Percentiles rank a stretch among this genome's conserved stretches.
Conservation (phyloP, 2,113 vertebrate genomes). For the Chloebia gouldiae region DNA sequence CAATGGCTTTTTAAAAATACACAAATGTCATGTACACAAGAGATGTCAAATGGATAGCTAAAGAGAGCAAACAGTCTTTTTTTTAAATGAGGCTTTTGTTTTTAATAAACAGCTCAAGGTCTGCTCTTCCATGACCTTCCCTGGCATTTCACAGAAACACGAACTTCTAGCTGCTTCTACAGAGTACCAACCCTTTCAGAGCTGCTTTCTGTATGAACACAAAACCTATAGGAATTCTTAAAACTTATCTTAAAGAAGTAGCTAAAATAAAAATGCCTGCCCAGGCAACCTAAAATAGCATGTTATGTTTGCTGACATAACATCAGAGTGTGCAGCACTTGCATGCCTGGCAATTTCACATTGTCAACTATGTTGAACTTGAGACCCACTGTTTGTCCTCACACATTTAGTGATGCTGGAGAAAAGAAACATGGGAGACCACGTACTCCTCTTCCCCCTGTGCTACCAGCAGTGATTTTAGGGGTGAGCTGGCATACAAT, state of each 20-base stretch:
- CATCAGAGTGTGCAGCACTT: rapidly evolving
- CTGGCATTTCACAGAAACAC: background rate
- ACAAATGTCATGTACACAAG: rapidly evolving
- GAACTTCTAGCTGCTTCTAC: background rate
- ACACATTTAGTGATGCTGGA: rapidly evolving
- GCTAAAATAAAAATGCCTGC: background rate
- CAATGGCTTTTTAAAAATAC: background rate
- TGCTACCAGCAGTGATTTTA: background rate
- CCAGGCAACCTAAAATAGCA: background rate
- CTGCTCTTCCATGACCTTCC: background rate
- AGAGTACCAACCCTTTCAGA: background rate
- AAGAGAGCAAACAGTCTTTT: background rate
- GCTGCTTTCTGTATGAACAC: background rate
- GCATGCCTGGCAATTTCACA: background rate
- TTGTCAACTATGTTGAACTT: background rate
- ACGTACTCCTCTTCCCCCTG: background rate
- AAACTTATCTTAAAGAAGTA: background rate
- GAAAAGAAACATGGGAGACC: background rate
- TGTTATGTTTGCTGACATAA: background rate
- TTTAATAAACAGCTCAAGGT: background rate
- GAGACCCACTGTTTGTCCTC: background rate
- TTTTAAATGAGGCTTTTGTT: background rate
- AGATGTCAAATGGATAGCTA: background rate
- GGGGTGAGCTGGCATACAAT: background rate
- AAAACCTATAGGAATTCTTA: background rate